Percentiles rank a stretch among this genome's conserved stretches.
phyloP scores from a whole-genome alignment of 2,113 vertebrate genomes.

The Chlorodrepanis virens region DNA sequence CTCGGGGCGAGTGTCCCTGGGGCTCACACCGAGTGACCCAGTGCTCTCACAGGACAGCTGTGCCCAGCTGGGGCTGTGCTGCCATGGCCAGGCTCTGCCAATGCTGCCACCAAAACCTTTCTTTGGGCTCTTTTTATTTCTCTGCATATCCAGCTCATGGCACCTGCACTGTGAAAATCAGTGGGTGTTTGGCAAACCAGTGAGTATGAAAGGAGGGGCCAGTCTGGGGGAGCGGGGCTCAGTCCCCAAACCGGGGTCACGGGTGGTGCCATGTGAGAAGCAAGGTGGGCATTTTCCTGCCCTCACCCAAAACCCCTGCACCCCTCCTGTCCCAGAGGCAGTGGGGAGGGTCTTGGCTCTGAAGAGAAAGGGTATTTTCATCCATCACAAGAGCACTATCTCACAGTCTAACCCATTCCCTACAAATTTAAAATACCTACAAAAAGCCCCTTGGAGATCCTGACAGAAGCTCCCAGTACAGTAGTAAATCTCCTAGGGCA shows the following conservation, averaged over 20 bases:
- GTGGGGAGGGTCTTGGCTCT: not conserved
- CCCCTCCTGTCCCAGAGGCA: not conserved
- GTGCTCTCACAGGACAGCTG: fast-evolving
- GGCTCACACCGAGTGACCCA: fast-evolving
- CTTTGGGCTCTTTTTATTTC: fast-evolving
- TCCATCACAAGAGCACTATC: not conserved
- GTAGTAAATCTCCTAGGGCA: not conserved
- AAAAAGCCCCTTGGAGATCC: not conserved
- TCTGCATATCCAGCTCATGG: fast-evolving
- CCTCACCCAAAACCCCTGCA: not conserved
- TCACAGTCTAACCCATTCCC: not conserved
- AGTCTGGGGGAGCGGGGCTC: not conserved
- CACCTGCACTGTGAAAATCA: not conserved
- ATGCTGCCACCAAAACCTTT: fast-evolving
- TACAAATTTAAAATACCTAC: not conserved
- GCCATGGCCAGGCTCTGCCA: not conserved
- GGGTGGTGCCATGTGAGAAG: not conserved
- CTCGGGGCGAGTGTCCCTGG: fast-evolving
- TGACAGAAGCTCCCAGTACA: not conserved
- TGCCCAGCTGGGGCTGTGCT: not conserved
- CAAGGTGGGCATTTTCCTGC: fast-evolving
- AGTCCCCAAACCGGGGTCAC: not conserved
- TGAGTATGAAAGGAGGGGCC: fast-evolving
- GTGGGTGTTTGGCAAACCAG: not conserved
- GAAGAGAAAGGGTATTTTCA: not conserved